These are phyloP conservation scores for Acheta domesticus DNA, from an alignment of 2,888 invertebrate species.

Conservation along the genomic window DNA sequence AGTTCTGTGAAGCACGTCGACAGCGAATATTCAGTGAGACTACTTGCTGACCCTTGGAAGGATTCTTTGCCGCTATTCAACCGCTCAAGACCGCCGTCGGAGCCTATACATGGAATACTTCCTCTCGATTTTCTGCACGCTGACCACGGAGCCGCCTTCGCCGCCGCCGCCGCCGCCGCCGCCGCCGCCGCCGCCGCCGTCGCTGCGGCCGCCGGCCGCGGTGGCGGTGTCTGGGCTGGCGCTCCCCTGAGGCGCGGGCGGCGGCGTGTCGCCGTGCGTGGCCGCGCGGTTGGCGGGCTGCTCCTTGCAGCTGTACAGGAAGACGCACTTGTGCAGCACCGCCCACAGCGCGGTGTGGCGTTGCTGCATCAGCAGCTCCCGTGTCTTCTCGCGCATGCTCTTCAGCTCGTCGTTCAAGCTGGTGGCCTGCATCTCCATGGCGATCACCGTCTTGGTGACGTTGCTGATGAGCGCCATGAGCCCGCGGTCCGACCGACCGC, in stretches of 20 bases:
- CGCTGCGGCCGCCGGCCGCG: no score
- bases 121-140: neutral
- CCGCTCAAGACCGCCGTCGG: neutral
- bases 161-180: neutral
- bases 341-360: conserved; percentile 20
- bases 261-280: no score
- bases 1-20: no score
- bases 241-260: neutral
- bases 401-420: conserved; percentile 22
- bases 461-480: conserved; percentile 27
- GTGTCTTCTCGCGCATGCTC: conserved; percentile 23
- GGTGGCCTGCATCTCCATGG: conserved; percentile 24
- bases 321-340: conserved; percentile 24
- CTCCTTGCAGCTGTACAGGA: conserved; percentile 25
- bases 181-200: neutral
- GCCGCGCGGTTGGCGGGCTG: neutral
- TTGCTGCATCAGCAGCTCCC: conserved; percentile 22
- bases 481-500: neutral
- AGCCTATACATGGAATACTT: neutral
- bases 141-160: neutral
- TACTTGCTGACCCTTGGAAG: no score
- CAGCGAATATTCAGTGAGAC: no score
- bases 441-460: conserved; percentile 24
- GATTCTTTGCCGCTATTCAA: neutral
- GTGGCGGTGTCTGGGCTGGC: neutral